A percentile compares a stretch with the other conserved stretches of the same genome.
Evolutionary conservation across 2,888 invertebrate genomes (phyloP).

Genomic region (Flexamia atlantica): DNA sequence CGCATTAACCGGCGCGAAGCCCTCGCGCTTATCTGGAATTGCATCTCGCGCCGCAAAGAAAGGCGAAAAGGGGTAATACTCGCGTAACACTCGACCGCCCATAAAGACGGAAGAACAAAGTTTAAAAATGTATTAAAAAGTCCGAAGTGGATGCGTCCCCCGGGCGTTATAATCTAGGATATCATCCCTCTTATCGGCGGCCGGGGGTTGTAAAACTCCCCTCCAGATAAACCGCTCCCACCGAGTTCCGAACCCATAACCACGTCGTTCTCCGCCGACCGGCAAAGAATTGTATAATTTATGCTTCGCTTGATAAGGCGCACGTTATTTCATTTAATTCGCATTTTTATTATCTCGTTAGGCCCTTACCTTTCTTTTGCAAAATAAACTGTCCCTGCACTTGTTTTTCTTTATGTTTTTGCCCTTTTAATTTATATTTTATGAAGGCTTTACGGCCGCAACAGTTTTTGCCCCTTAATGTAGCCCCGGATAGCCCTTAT

Average conservation of each 20-base stretch:
- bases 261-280: conserved; percentile 61
- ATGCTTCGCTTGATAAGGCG: conserved; percentile 60
- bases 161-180: conserved; percentile 61
- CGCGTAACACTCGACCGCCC: conserved; percentile 26
- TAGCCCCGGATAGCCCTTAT: conserved; percentile 20
- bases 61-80: conserved; percentile 34
- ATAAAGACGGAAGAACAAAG: conserved; percentile 53
- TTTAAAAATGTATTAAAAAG: conserved; percentile 58
- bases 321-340: conserved; percentile 59
- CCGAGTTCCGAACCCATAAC: conserved; percentile 61
- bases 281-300: conserved; percentile 61
- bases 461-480: conserved; percentile 45
- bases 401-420: conserved; percentile 56
- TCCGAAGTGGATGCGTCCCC: conserved; percentile 54
- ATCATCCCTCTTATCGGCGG: conserved; percentile 60
- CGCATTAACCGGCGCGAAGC: conserved; percentile 29
- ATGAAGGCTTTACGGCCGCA: conserved; percentile 36
- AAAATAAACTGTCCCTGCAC: conserved; percentile 43
- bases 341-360: conserved; percentile 54
- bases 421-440: conserved; percentile 53
- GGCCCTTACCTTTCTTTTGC: conserved; percentile 34
- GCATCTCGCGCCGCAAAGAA: conserved; percentile 46
- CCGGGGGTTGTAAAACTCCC: conserved; percentile 58
- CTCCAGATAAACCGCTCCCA: conserved; percentile 52
- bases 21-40: conserved; percentile 45